These are phyloP conservation scores for Anguilla anguilla DNA, from an alignment of 2,797 vertebrate species.

Conservation along the genomic window DNA sequence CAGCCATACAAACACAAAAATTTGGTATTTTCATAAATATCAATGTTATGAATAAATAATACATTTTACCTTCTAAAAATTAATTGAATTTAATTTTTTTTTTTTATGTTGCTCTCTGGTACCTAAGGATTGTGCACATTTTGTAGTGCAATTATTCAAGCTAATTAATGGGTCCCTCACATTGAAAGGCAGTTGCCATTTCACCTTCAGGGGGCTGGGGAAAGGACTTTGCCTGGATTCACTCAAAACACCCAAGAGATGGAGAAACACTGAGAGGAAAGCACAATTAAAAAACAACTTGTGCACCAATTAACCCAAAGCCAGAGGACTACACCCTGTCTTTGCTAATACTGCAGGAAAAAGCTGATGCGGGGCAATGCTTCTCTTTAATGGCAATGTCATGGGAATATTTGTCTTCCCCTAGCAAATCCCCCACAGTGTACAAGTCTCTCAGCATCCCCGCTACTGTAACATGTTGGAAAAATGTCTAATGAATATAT, in stretches of 20 bases:
- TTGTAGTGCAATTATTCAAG: neutral
- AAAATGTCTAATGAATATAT: too few relatives aligned
- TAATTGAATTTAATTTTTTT: neutral
- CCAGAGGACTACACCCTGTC: neutral
- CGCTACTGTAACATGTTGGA: neutral
- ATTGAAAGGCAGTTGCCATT: neutral
- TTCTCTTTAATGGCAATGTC: neutral
- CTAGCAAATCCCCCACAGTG: neutral
- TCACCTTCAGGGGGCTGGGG: neutral
- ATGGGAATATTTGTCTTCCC: neutral
- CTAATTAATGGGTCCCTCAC: constrained; percentile 8
- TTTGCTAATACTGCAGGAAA: neutral
- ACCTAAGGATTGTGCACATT: neutral
- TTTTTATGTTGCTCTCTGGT: neutral
- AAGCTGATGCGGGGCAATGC: neutral
- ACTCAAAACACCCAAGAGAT: constrained; percentile 8
- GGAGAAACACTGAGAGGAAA: neutral
- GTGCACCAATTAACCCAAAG: constrained; percentile 31
- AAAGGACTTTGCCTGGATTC: constrained; percentile 13
- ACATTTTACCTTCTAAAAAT: neutral
- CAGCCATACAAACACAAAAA: constrained; percentile 9
- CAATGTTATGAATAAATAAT: too few relatives aligned
- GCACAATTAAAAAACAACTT: constrained; percentile 24
- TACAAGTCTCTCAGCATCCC: neutral
- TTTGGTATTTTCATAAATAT: neutral